A percentile compares a stretch with the other conserved stretches of the same genome.
Conservation (phyloP, 1,140 invertebrate genomes). For the Cherax quadricarinatus region DNA sequence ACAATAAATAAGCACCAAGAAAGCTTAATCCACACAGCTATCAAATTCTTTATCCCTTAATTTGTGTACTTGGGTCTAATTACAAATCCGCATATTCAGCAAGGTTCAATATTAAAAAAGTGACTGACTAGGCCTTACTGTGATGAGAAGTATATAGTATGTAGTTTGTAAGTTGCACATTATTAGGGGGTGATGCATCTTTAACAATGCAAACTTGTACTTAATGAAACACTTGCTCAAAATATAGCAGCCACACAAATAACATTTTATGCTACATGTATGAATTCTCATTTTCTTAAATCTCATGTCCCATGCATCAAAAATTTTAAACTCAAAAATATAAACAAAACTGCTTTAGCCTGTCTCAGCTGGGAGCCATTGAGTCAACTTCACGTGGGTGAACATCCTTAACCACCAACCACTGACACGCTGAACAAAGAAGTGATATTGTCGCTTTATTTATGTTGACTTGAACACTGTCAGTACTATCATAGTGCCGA, state of each 20-base stretch:
- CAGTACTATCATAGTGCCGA: conserved; percentile 55
- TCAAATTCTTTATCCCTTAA: neutral
- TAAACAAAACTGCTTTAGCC: conserved; percentile 31
- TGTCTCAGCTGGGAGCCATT: conserved; percentile 64
- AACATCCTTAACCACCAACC: conserved; percentile 58
- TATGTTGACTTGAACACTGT: conserved; percentile 60
- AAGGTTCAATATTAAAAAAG: neutral
- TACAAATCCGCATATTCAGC: neutral
- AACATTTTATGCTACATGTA: neutral
- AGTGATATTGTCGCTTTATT: conserved; percentile 56
- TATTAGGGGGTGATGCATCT: neutral
- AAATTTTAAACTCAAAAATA: conserved; percentile 34
- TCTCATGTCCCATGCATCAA: neutral
- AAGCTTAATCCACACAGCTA: conserved; percentile 6
- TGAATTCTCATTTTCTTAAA: neutral
- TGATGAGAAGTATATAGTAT: conserved; percentile 2
- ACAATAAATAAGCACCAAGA: conserved; percentile 39
- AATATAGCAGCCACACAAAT: neutral
- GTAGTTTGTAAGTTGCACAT: conserved; percentile 21
- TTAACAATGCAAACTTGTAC: neutral
- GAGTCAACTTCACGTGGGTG: conserved; percentile 54
- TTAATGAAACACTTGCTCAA: conserved; percentile 24
- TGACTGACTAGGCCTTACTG: conserved; percentile 36
- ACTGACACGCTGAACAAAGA: conserved; percentile 50
- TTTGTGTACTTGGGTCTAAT: conserved; percentile 16